Percentiles rank a stretch among this genome's conserved stretches.
Evolutionary conservation across 1,140 invertebrate genomes (phyloP).

Genomic region (Charaxes varanes): DNA sequence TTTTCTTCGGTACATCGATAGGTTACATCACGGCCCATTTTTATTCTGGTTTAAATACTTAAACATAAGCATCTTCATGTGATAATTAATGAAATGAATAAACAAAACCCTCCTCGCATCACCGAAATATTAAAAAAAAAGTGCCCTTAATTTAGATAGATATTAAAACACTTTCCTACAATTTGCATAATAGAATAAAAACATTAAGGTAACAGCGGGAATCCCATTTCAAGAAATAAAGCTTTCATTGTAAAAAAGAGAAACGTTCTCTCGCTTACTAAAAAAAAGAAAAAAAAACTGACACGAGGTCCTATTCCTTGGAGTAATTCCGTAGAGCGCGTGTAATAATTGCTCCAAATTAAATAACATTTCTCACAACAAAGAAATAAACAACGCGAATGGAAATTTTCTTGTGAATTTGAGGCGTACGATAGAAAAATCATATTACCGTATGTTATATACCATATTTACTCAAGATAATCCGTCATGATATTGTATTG

Average conservation of each 20-base stretch:
- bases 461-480: conserved; percentile 57
- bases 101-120: neutral
- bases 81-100: neutral
- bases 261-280: conserved; percentile 42
- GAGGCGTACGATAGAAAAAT: conserved; percentile 48
- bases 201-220: conserved; percentile 60
- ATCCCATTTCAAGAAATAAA: conserved; percentile 60
- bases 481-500: conserved; percentile 40
- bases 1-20: too few relatives aligned
- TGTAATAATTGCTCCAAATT: conserved; percentile 72
- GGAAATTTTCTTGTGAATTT: conserved; percentile 52
- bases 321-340: conserved; percentile 67
- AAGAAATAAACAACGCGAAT: conserved; percentile 58
- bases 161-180: conserved; percentile 22
- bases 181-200: conserved; percentile 56
- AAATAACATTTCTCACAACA: conserved; percentile 72
- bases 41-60: too few relatives aligned
- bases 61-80: too few relatives aligned
- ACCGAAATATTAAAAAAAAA: conserved; percentile 1
- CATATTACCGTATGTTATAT: conserved; percentile 55
- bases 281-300: conserved; percentile 59
- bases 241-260: conserved; percentile 59
- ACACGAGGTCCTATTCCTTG: conserved; percentile 59
- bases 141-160: neutral
- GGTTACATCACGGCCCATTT: too few relatives aligned